Evolutionary conservation across 2,113 vertebrate species (phyloP).

Genomic region (Canis aureus): DNA sequence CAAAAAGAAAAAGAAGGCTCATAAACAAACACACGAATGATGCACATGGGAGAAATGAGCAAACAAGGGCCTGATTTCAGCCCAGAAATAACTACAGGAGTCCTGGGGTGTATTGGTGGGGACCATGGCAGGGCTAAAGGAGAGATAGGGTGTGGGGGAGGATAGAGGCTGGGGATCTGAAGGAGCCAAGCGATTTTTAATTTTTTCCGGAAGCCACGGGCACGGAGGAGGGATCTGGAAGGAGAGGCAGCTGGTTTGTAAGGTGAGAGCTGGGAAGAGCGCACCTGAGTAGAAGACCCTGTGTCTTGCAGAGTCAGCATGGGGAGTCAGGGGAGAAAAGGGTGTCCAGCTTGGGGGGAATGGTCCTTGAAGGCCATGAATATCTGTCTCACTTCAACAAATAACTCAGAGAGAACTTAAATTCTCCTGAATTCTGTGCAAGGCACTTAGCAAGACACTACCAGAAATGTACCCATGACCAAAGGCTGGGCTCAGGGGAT

Average conservation of each 20-base stretch:
- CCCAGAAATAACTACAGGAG: background rate
- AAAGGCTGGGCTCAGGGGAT: background rate
- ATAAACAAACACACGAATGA: background rate
- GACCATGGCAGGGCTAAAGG: no score
- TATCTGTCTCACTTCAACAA: background rate
- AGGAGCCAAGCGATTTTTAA: background rate
- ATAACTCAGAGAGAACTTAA: background rate
- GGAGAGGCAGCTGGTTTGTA: background rate
- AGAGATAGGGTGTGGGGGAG: background rate
- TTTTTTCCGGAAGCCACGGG: background rate
- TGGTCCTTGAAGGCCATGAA: background rate
- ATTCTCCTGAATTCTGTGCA: background rate
- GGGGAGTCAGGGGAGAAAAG: background rate
- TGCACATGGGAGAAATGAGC: constrained; percentile 3
- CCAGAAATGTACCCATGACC: background rate
- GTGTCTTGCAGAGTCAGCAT: background rate
- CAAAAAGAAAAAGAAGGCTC: constrained; percentile 51
- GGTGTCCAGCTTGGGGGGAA: background rate
- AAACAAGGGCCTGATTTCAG: background rate
- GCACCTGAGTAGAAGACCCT: background rate
- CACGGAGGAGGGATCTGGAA: background rate
- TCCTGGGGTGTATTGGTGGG: background rate
- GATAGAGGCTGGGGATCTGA: background rate
- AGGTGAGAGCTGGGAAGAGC: background rate
- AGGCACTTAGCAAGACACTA: background rate